A percentile compares a stretch with the other conserved stretches of the same genome.
Evolutionary conservation across 2,113 vertebrate genomes (phyloP).

Genomic region (cattle (Bos taurus)): ARS-UCD2.0 NC_037335.1:36790001-36790500

Average conservation of each 20-base stretch:
- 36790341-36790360: background rate
- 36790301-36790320: background rate
- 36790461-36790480: background rate
- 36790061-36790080: background rate
- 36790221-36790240: background rate
- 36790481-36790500: background rate
- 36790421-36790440: background rate
- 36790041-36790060: background rate
- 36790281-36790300: background rate
- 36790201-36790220: background rate
- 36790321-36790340: background rate
- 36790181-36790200: background rate
- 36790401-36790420: background rate
- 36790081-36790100: background rate
- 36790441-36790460: background rate
- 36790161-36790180: background rate
- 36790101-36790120: background rate
- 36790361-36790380: background rate
- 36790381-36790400: background rate
- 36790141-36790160: background rate
- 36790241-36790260: background rate
- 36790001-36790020: background rate
- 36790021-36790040: background rate
- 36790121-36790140: background rate
- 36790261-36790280: background rate